These are phyloP conservation scores for Acanthis flammea DNA, from an alignment of 2,797 vertebrate genomes.

Conservation along the genomic window DNA sequence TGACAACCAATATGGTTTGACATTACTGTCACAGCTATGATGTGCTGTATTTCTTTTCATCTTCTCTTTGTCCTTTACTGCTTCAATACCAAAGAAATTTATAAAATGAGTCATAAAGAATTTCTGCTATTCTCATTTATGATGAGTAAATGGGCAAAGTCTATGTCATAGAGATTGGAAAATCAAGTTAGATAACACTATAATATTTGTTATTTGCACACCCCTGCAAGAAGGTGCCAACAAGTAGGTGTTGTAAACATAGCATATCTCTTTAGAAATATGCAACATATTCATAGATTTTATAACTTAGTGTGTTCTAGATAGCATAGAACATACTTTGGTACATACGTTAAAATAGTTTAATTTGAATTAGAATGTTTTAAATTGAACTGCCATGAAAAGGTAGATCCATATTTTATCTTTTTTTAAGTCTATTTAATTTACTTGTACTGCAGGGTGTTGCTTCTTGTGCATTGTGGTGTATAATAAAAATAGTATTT, in stretches of 20 bases:
- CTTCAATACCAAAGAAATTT: fast-evolving
- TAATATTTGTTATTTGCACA: background rate
- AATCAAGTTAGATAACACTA: background rate
- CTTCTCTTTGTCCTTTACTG: background rate
- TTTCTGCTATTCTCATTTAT: background rate
- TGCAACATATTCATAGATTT: background rate
- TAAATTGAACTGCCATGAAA: background rate
- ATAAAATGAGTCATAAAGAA: background rate
- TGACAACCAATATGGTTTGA: background rate
- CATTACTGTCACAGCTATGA: too few relatives aligned
- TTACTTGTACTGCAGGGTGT: background rate
- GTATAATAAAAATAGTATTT: background rate
- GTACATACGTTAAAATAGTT: background rate
- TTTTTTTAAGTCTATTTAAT: background rate
- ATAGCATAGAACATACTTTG: background rate
- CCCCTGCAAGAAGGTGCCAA: background rate
- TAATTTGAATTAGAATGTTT: background rate
- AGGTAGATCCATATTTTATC: background rate
- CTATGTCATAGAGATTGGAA: background rate
- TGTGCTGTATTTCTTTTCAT: background rate
- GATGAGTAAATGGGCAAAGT: background rate
- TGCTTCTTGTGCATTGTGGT: background rate
- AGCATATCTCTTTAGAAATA: background rate
- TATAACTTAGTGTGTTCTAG: background rate
- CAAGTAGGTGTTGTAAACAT: fast-evolving